Percentiles rank a stretch among this genome's conserved stretches.
These are phyloP conservation scores for Dasysyrphus albostriatus DNA, from an alignment of 2,888 invertebrate species.

Conservation along the genomic window DNA sequence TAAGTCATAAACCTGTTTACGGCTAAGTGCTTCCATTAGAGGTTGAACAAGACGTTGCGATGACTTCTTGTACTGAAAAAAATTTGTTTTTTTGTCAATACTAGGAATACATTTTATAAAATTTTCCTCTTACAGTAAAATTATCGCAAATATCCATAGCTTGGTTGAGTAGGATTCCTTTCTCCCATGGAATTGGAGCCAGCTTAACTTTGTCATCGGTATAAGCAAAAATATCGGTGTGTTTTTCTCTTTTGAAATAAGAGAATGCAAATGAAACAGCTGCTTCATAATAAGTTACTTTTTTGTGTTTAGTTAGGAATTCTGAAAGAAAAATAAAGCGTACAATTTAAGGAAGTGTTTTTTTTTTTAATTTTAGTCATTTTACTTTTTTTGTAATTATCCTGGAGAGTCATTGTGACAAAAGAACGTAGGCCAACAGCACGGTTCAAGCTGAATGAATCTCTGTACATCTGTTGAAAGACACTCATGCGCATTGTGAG, in stretches of 20 bases:
- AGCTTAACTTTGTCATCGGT: conserved; percentile 77
- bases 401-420: conserved; percentile 81
- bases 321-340: conserved; percentile 72
- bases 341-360: not conserved
- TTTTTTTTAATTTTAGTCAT: not conserved
- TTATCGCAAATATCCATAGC: conserved; percentile 68
- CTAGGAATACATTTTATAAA: not conserved
- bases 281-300: conserved; percentile 80
- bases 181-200: conserved; percentile 78
- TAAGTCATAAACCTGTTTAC: conserved; percentile 79
- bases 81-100: not conserved
- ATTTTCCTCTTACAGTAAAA: conserved; percentile 47
- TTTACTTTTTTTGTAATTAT: conserved; percentile 79
- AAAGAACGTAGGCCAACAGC: conserved; percentile 78
- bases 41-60: conserved; percentile 78
- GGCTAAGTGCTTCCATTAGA: conserved; percentile 77
- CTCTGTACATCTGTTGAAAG: conserved; percentile 58
- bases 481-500: conserved; percentile 49
- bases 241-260: conserved; percentile 79
- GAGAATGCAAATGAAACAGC: conserved; percentile 81
- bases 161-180: conserved; percentile 76
- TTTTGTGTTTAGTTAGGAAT: conserved; percentile 77
- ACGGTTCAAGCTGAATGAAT: conserved; percentile 66
- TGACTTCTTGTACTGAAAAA: conserved; percentile 70
- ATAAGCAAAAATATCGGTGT: conserved; percentile 79